A percentile compares a stretch with the other conserved stretches of the same genome.
Evolutionary conservation across 2,888 invertebrate genomes (phyloP).

Genomic region (Xanthorhoe designata): DNA sequence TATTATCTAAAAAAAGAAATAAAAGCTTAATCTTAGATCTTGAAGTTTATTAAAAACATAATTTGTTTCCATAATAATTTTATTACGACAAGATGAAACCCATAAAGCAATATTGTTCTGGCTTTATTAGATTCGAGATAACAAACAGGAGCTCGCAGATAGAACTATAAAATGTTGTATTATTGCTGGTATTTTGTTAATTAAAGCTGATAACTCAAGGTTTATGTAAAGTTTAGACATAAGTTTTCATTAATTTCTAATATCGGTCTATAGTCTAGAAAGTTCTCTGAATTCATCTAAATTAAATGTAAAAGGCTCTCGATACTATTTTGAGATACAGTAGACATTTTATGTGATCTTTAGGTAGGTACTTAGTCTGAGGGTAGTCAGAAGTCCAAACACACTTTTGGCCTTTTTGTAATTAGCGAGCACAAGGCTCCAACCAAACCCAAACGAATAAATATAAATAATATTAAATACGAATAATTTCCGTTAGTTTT

Average conservation of each 20-base stretch:
- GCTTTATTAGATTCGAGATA: slow-evolving; percentile 36
- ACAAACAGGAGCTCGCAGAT: slow-evolving; percentile 34
- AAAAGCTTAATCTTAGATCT: neutral
- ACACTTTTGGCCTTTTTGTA: too few species aligned
- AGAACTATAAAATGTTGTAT: slow-evolving; percentile 29
- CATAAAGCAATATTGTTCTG: slow-evolving; percentile 17
- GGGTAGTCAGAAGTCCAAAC: too few species aligned
- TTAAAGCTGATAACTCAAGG: neutral
- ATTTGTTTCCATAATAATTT: slow-evolving; percentile 18
- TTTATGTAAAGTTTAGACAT: neutral
- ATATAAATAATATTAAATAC: too few species aligned
- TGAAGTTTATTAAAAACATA: slow-evolving; percentile 10
- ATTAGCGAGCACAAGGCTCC: too few species aligned
- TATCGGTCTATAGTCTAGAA: too few species aligned
- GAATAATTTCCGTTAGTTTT: too few species aligned
- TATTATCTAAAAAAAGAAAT: neutral
- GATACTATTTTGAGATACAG: too few species aligned
- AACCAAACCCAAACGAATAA: too few species aligned
- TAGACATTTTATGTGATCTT: too few species aligned
- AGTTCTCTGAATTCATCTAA: too few species aligned
- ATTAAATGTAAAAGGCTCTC: too few species aligned
- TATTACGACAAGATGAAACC: slow-evolving; percentile 18
- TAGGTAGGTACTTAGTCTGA: too few species aligned
- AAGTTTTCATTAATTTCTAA: neutral
- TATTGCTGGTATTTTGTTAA: neutral